Conservation (phyloP, 1,140 invertebrate species). For the Thereuonema tuberculata region DNA sequence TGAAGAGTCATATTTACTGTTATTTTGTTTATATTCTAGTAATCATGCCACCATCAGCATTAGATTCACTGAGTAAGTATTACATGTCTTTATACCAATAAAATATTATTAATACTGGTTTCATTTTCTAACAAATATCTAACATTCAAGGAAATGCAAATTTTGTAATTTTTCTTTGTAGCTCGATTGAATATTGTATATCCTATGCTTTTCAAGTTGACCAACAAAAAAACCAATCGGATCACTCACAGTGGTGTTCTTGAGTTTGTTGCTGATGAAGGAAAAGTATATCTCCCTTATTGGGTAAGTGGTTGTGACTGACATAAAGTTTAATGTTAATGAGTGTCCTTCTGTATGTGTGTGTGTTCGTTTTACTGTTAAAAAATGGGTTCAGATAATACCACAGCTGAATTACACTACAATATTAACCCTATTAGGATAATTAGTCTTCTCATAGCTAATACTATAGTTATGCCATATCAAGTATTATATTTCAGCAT, state of each 20-base stretch:
- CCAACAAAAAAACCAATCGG: conserved; percentile 68
- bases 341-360: no score
- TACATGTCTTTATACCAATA: not conserved
- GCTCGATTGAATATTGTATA: conserved; percentile 90
- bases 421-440: no score
- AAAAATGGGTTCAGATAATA: no score
- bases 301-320: conserved; percentile 53
- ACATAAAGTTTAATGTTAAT: not conserved
- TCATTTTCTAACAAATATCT: conserved; percentile 4
- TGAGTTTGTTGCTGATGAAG: conserved; percentile 98
- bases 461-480: no score
- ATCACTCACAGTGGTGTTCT: conserved; percentile 94
- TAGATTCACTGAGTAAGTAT: conserved; percentile 63
- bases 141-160: no score
- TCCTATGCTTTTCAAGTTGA: conserved; percentile 97
- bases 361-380: no score
- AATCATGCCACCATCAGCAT: conserved; percentile 92
- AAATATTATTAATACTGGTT: conserved; percentile 13
- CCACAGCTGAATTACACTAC: no score
- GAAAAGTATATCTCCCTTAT: conserved; percentile 91
- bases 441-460: no score
- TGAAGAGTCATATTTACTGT: no score
- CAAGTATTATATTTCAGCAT: no score
- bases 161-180: conserved; percentile 18
- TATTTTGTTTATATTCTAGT: conserved; percentile 45